These are phyloP conservation scores for Raja brachyura DNA, from an alignment of 2,113 vertebrate genomes.

Conservation along the genomic window DNA sequence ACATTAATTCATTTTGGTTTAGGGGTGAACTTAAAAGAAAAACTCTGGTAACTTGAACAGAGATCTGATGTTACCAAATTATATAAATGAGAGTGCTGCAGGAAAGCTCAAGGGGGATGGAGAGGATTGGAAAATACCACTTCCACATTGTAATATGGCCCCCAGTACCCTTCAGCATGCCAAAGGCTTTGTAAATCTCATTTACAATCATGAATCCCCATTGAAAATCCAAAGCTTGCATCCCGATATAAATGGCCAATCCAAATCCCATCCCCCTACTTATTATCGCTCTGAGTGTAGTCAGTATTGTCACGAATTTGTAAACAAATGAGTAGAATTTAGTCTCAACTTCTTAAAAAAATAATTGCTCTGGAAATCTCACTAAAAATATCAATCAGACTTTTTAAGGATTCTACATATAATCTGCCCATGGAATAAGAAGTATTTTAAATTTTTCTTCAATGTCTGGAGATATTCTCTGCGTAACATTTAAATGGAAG, in stretches of 20 bases:
- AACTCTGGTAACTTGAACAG: not conserved
- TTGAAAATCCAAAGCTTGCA: not conserved
- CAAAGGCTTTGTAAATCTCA: not conserved
- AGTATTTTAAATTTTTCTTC: not conserved
- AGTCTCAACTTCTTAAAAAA: not conserved
- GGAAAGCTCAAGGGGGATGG: not conserved
- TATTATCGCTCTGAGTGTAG: not conserved
- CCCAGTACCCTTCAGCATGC: not conserved
- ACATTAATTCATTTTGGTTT: not conserved
- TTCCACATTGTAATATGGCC: not conserved
- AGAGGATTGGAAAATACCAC: not conserved
- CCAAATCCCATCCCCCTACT: not conserved
- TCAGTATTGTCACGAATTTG: not conserved
- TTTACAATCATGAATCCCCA: not conserved
- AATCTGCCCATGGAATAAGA: not conserved
- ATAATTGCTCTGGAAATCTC: not conserved
- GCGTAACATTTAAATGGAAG: not conserved
- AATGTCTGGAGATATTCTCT: not conserved
- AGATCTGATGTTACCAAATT: not conserved
- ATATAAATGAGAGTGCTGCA: not conserved
- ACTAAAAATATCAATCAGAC: not conserved
- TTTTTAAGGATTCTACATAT: not conserved
- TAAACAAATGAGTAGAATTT: not conserved
- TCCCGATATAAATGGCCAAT: not conserved
- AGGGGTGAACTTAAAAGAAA: not conserved